Percentiles rank a stretch among this genome's conserved stretches.
Conservation (phyloP, 2,888 invertebrate species). For the Steinernema scapterisci region DNA sequence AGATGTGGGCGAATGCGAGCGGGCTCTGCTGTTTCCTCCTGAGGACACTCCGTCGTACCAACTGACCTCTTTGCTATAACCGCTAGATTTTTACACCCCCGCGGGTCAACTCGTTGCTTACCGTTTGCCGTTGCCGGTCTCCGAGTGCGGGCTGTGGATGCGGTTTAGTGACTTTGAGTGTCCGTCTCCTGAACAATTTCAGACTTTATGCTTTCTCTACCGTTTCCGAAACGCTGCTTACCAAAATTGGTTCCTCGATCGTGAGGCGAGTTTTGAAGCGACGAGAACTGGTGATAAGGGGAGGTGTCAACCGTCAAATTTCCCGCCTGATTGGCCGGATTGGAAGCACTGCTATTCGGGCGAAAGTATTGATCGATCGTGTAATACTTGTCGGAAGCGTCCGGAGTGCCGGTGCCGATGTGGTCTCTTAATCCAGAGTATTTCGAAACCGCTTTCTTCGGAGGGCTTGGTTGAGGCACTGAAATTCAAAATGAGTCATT, state of each 20-base stretch:
- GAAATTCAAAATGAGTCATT: background rate
- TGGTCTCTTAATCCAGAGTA: constrained; percentile 6
- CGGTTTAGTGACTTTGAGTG: constrained; percentile 40
- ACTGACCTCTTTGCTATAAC: constrained; percentile 47
- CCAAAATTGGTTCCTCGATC: constrained; percentile 1
- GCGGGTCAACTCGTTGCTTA: constrained; percentile 11
- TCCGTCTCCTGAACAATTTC: too few relatives aligned
- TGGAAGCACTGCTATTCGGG: constrained; percentile 9
- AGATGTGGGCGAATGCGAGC: constrained; percentile 45
- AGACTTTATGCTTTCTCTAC: too few relatives aligned
- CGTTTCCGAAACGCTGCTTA: background rate
- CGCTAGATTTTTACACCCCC: background rate
- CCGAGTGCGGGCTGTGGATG: constrained; percentile 41
- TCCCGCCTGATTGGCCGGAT: constrained; percentile 3
- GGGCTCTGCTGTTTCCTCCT: constrained; percentile 37
- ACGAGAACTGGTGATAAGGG: background rate
- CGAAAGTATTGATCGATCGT: constrained; percentile 20
- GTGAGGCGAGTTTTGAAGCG: constrained; percentile 14
- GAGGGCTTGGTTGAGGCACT: background rate
- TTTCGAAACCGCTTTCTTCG: background rate
- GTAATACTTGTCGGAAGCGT: background rate
- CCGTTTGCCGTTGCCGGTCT: constrained; percentile 36
- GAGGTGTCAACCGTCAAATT: constrained; percentile 8
- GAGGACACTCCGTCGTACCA: constrained; percentile 45
- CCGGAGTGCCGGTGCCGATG: background rate